phyloP scores from a whole-genome alignment of 2,113 vertebrate species.

The Coptodon rendalli region DNA sequence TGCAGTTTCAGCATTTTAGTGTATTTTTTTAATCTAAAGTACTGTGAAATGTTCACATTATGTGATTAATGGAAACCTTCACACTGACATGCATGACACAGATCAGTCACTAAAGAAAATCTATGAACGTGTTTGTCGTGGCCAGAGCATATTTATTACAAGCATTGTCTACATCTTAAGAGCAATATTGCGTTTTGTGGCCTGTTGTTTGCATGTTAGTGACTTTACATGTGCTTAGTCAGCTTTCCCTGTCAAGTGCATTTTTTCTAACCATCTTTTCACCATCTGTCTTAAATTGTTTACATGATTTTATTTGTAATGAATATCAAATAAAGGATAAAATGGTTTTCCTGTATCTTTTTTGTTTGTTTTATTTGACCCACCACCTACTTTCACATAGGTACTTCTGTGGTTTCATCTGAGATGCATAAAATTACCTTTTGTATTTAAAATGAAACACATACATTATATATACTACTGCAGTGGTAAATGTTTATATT shows the following conservation, averaged over 20 bases:
- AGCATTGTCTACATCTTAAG: not conserved
- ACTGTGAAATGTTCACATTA: not conserved
- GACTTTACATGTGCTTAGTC: not conserved
- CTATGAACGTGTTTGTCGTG: not conserved
- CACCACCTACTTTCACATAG: not conserved
- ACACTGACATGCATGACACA: not conserved
- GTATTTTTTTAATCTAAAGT: not conserved
- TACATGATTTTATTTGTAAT: not conserved
- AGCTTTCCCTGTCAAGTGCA: not conserved
- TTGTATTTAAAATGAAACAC: not conserved
- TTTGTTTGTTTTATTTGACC: not conserved
- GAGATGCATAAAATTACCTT: not conserved
- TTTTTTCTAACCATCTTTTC: not conserved
- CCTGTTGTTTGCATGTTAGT: not conserved
- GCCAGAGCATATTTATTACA: not conserved
- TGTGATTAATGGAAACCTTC: not conserved
- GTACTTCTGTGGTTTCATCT: not conserved
- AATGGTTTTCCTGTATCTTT: not conserved
- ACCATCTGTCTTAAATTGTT: not conserved
- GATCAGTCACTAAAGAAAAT: not conserved
- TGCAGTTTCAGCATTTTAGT: not conserved
- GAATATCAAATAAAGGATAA: slow-evolving; percentile 12
- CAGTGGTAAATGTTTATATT: not conserved
- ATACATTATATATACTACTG: not conserved
- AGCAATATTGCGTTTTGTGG: slow-evolving; percentile 8